Conservation (phyloP, 2,888 invertebrate species). For the Synergus laeviventris region DNA sequence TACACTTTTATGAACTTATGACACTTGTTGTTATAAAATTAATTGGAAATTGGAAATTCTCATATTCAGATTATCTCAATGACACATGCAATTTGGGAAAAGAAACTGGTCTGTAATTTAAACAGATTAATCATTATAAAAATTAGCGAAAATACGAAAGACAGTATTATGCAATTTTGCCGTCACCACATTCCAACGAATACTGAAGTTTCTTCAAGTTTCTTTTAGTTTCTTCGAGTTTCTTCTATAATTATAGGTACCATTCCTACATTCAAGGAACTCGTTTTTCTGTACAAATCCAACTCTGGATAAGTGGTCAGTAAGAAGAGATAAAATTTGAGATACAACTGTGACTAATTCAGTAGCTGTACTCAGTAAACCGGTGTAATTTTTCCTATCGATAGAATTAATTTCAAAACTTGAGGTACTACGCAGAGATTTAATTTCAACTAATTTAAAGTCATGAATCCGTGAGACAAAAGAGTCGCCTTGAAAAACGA, state of each 20-base stretch:
- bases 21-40: no score
- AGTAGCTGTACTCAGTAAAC: slow-evolving; percentile 13
- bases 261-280: slow-evolving; percentile 28
- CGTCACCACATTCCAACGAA: slow-evolving; percentile 21
- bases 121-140: slow-evolving; percentile 20
- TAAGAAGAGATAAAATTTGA: slow-evolving; percentile 34
- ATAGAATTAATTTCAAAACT: neutral
- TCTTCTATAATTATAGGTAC: slow-evolving; percentile 29
- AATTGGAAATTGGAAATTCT: no score
- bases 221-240: slow-evolving; percentile 8
- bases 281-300: slow-evolving; percentile 38
- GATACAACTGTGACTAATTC: slow-evolving; percentile 26
- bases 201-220: slow-evolving; percentile 22
- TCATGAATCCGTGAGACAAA: slow-evolving; percentile 42
- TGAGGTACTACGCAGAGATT: neutral
- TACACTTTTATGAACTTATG: neutral
- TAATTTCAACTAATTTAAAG: neutral
- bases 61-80: neutral
- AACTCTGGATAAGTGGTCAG: slow-evolving; percentile 32
- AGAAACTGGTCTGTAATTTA: slow-evolving; percentile 3
- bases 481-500: slow-evolving; percentile 55
- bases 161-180: slow-evolving; percentile 25
- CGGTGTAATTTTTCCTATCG: slow-evolving; percentile 5
- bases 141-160: slow-evolving; percentile 36
- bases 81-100: neutral